Percentiles rank a stretch among this genome's conserved stretches.
Conservation (phyloP, 2,113 vertebrate species). For the Dolichallabes microphthalmus region DNA sequence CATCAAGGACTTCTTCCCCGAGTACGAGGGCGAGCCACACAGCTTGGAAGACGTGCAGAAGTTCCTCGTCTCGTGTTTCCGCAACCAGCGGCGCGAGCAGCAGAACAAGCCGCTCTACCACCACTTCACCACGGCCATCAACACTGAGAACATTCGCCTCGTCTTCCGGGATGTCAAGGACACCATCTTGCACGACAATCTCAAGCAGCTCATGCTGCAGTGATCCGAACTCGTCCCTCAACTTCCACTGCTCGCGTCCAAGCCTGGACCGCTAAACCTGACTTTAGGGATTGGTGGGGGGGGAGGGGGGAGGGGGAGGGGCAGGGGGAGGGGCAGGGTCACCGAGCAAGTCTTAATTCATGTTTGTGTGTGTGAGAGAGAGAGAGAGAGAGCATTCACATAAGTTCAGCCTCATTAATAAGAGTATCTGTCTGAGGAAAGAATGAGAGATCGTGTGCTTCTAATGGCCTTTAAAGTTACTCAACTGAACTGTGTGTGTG, state of each 20-base stretch:
- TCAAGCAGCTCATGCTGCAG: slow-evolving; percentile 90
- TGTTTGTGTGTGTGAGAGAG: not conserved
- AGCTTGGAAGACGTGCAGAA: slow-evolving; percentile 83
- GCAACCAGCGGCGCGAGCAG: slow-evolving; percentile 83
- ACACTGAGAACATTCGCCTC: slow-evolving; percentile 87
- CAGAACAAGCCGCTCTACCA: slow-evolving; percentile 88
- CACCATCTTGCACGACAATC: slow-evolving; percentile 89
- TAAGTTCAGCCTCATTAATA: not conserved
- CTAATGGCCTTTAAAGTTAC: slow-evolving; percentile 1
- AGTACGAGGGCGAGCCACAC: slow-evolving; percentile 82
- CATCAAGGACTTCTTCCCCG: slow-evolving; percentile 86
- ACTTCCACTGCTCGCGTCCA: not conserved
- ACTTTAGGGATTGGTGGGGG: not conserved
- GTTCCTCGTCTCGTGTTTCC: slow-evolving; percentile 88
- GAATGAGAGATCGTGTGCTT: not conserved
- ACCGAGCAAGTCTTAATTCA: slow-evolving; percentile 14
- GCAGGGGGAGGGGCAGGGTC: not conserved
- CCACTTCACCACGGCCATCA: slow-evolving; percentile 91
- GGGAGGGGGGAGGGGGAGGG: not conserved
- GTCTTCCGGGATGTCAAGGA: slow-evolving; percentile 90
- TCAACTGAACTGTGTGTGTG: not conserved
- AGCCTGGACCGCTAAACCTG: slow-evolving; percentile 16
- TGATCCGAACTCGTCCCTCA: slow-evolving; percentile 61
- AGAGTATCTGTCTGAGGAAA: not conserved
- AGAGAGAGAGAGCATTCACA: not conserved